A percentile compares a stretch with the other conserved stretches of the same genome.
These are phyloP conservation scores for Silurus glanis DNA, from an alignment of 2,113 vertebrate species.

Conservation along the genomic window DNA sequence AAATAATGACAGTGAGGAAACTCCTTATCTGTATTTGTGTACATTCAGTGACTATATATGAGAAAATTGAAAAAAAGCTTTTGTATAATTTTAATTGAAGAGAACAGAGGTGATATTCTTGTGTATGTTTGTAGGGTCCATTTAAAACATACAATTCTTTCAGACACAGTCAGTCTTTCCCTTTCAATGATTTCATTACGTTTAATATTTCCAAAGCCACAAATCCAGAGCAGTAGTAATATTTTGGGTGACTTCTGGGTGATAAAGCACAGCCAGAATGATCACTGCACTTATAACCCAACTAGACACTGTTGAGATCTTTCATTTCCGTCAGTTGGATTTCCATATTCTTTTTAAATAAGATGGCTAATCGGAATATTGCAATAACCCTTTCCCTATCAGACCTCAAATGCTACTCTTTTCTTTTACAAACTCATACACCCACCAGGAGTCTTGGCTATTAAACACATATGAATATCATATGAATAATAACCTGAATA, in stretches of 20 bases:
- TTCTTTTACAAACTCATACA: slow-evolving; percentile 10
- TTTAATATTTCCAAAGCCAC: not conserved
- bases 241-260: slow-evolving; percentile 1
- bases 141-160: not conserved
- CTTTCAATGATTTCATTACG: not conserved
- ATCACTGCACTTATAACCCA: slow-evolving; percentile 20
- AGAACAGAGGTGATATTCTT: not conserved
- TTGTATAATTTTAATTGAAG: not conserved
- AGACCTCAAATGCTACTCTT: not conserved
- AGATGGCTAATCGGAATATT: not conserved
- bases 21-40: not conserved
- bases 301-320: slow-evolving; percentile 5
- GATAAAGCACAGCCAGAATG: slow-evolving; percentile 8
- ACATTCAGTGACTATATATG: not conserved
- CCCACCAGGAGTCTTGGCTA: not conserved
- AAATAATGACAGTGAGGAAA: not conserved
- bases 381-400: not conserved
- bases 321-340: slow-evolving; percentile 14
- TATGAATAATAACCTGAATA: not conserved
- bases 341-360: slow-evolving; percentile 20
- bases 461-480: not conserved
- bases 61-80: not conserved
- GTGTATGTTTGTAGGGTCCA: not conserved
- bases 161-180: not conserved
- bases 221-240: not conserved